A percentile compares a stretch with the other conserved stretches of the same genome.
Conservation (phyloP, 1,140 invertebrate genomes). For the Atta colombica region DNA sequence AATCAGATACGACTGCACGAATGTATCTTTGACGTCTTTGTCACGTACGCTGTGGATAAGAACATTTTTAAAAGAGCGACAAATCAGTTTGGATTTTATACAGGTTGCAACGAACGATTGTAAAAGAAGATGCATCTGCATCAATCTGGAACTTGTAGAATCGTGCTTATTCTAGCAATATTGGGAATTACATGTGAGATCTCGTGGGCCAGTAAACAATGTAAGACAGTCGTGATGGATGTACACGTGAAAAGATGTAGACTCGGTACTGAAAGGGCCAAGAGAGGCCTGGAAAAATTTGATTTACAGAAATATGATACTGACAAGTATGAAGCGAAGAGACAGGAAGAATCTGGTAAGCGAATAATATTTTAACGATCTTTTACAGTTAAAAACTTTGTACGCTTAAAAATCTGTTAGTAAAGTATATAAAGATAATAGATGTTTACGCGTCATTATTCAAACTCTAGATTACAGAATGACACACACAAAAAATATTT, state of each 20-base stretch:
- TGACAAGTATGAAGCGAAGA: conserved; percentile 2
- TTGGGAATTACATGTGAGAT: neutral
- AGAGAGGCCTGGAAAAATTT: conserved; percentile 30
- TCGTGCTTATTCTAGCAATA: neutral
- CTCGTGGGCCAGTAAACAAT: conserved; percentile 28
- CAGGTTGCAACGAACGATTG: neutral
- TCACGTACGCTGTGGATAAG: conserved; percentile 69
- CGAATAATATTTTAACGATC: neutral
- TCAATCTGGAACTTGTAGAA: neutral
- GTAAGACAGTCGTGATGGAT: conserved; percentile 43
- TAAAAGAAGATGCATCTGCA: conserved; percentile 1
- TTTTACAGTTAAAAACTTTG: neutral
- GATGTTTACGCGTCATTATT: neutral
- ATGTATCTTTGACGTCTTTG: conserved; percentile 25
- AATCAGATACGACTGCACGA: conserved; percentile 38
- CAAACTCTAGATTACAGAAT: neutral
- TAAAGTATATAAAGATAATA: neutral
- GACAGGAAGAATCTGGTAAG: neutral
- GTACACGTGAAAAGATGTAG: conserved; percentile 20
- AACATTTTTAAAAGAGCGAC: conserved; percentile 65
- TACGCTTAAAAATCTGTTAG: neutral
- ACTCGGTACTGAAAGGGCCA: conserved; percentile 9
- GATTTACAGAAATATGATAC: conserved; percentile 4
- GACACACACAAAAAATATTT: too few species aligned
- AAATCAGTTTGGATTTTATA: neutral